Evolutionary conservation across 2,113 vertebrate species (phyloP).

Genomic region (Datnioides undecimradiatus): DNA sequence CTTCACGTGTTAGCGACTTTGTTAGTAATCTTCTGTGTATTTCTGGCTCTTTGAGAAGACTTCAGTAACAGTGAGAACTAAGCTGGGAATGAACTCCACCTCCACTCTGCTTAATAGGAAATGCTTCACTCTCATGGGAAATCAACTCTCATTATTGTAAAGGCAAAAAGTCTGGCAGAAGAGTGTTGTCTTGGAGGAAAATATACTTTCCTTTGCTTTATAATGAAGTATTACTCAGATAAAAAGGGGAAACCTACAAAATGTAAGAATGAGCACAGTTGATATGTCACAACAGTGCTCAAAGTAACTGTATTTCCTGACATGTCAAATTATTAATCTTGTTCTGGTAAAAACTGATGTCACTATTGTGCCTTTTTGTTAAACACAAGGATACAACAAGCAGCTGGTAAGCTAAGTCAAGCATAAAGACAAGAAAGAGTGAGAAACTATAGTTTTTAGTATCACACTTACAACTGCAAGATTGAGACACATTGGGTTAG

Average conservation of each 20-base stretch:
- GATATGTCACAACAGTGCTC: neutral
- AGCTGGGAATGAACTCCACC: neutral
- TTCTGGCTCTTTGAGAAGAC: conserved; percentile 54
- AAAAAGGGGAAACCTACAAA: neutral
- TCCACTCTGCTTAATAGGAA: neutral
- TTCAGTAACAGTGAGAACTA: neutral
- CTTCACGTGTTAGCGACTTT: conserved; percentile 41
- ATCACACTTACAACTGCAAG: too few relatives aligned
- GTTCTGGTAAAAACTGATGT: neutral
- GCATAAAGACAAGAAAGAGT: neutral
- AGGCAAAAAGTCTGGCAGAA: neutral
- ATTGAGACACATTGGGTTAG: too few relatives aligned
- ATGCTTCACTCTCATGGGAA: neutral
- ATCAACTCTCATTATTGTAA: conserved; percentile 2
- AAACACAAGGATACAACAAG: neutral
- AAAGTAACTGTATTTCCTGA: too few relatives aligned
- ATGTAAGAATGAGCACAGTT: neutral
- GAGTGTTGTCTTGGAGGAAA: neutral
- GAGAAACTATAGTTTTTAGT: too few relatives aligned
- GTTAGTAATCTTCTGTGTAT: conserved; percentile 75
- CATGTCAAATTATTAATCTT: too few relatives aligned
- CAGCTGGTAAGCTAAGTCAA: neutral
- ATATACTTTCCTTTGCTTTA: neutral
- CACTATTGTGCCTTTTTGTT: neutral
- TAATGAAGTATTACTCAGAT: neutral